phyloP scores from a whole-genome alignment of 2,113 vertebrate species.

The Gulo gulo region DNA sequence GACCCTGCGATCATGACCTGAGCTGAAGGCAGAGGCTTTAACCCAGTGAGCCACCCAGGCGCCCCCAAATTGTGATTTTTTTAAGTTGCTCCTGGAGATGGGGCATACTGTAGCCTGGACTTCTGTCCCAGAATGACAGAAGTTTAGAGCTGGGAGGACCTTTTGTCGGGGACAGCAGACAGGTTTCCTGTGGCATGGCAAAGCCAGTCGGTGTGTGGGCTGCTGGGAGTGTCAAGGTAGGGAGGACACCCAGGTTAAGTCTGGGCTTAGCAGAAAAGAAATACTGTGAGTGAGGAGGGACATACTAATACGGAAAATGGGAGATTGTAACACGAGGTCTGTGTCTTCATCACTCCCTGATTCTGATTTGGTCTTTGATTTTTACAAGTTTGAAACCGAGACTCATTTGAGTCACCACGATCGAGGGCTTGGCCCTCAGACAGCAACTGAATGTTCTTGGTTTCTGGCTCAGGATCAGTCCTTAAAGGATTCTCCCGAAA shows the following conservation, averaged over 20 bases:
- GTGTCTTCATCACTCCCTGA: background rate
- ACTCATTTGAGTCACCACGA: background rate
- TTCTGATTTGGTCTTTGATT: background rate
- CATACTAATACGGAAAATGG: background rate
- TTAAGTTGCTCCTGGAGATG: background rate
- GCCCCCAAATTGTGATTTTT: background rate
- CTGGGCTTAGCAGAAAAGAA: background rate
- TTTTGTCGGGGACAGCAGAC: background rate
- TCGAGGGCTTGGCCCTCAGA: background rate
- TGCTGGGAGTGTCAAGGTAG: background rate
- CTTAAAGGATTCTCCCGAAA: background rate
- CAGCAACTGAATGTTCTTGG: background rate
- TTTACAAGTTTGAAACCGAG: background rate
- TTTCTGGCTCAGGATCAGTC: background rate
- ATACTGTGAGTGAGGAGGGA: background rate
- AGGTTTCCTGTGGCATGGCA: background rate
- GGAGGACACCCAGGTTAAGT: background rate
- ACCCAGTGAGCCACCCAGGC: too few relatives aligned
- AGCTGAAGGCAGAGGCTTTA: too few relatives aligned
- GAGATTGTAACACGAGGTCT: background rate
- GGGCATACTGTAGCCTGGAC: background rate
- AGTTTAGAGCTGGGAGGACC: background rate
- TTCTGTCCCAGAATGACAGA: background rate
- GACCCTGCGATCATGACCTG: too few relatives aligned
- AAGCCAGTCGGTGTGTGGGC: background rate